phyloP scores from a whole-genome alignment of 2,888 invertebrate species.

The Frankliniella fusca region DNA sequence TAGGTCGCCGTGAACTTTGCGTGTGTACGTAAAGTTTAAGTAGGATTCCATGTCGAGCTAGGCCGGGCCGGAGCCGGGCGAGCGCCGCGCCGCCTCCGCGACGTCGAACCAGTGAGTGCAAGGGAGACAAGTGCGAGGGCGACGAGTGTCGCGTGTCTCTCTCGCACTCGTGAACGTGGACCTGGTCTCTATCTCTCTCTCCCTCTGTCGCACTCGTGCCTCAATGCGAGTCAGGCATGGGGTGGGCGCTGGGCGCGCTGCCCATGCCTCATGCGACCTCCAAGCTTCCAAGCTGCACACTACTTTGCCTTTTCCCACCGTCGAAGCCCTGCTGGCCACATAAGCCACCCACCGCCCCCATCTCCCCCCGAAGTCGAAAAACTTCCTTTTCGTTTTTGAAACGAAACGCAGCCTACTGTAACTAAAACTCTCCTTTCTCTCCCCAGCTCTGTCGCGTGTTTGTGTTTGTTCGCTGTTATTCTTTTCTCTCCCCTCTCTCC shows the following conservation, averaged over 20 bases:
- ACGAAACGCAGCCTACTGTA: too few species aligned
- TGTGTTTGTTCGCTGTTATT: neutral
- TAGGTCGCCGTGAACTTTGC: neutral
- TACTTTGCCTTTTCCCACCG: neutral
- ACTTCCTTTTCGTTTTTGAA: too few species aligned
- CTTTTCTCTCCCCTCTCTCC: neutral
- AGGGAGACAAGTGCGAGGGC: too few species aligned
- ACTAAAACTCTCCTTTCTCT: too few species aligned
- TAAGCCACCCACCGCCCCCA: too few species aligned
- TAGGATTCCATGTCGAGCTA: slow-evolving; percentile 12
- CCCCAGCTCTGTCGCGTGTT: neutral
- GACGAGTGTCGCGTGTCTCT: too few species aligned
- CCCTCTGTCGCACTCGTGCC: too few species aligned
- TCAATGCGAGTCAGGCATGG: neutral
- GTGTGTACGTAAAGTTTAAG: slow-evolving; percentile 23
- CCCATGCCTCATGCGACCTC: neutral
- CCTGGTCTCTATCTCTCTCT: too few species aligned
- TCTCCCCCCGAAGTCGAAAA: too few species aligned
- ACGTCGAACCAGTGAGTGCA: too few species aligned
- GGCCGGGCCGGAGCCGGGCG: neutral
- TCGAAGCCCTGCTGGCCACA: neutral
- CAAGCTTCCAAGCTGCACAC: neutral
- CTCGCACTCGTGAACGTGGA: too few species aligned
- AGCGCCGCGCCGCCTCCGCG: neutral
- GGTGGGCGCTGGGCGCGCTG: neutral